A percentile compares a stretch with the other conserved stretches of the same genome.
Conservation (phyloP, 2,888 invertebrate species). For the Empis stercorea region DNA sequence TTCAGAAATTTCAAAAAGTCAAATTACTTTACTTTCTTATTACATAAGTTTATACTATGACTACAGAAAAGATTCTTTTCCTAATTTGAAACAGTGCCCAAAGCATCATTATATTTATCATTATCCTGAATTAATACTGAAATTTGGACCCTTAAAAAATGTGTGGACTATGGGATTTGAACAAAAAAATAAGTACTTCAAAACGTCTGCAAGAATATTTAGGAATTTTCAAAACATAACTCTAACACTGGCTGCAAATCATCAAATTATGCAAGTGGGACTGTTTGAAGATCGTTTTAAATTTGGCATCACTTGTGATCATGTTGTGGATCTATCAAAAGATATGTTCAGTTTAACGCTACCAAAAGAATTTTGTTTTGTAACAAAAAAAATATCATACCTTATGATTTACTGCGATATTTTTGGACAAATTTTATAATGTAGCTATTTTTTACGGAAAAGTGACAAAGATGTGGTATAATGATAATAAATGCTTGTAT, state of each 20-base stretch:
- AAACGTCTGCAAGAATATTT: too few species aligned
- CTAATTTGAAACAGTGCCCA: constrained; percentile 7
- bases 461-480: too few species aligned
- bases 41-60: constrained; percentile 6
- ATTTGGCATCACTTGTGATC: not conserved
- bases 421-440: not conserved
- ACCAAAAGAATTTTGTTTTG: not conserved
- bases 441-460: not conserved
- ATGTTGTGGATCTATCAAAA: not conserved
- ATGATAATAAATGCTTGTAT: too few species aligned
- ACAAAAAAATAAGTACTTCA: constrained; percentile 18
- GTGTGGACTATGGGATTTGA: constrained; percentile 16
- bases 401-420: not conserved
- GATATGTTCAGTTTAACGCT: not conserved
- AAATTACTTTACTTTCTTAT: constrained; percentile 1
- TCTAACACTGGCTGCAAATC: not conserved
- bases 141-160: constrained; percentile 10
- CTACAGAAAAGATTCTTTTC: constrained; percentile 5
- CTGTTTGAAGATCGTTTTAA: constrained; percentile 1
- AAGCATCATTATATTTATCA: constrained; percentile 12
- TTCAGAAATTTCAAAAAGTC: not conserved
- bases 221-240: constrained; percentile 15
- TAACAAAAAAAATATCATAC: too few species aligned
- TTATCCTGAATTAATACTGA: constrained; percentile 10
- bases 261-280: constrained; percentile 1